Evolutionary conservation across 1,140 invertebrate genomes (phyloP), one percentile per base, ranked within the genome.

Genomic region (Drosophila lini): DNA sequence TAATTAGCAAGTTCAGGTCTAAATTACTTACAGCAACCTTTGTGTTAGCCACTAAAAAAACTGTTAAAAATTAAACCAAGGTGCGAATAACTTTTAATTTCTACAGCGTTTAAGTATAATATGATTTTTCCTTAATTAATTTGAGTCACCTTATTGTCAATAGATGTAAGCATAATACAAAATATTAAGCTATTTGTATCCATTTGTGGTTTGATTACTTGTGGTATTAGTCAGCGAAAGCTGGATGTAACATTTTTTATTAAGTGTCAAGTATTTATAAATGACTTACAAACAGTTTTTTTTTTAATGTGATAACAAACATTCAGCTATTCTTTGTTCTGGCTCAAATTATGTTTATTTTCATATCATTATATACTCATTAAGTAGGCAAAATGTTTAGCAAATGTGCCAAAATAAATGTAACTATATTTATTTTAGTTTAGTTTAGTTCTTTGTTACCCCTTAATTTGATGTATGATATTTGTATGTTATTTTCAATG

Each of bases 1-100:
- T 19, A 41, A 71, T 71, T 70, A 71, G 65, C 50, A 25, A 45
- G 41, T 58, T n/a, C 11, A 40, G 4, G 34, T 40, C 34, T 5
- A 15, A 19, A 25, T 10, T 28, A 28, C 36, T 61, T 28, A 32
- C 3, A 32, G n/a, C 48, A 4, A 4, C 16, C 10, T 34, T 52
- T 34, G 15, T 19, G 0, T 19, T 6, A 9, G 11, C 13, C 13
- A 25, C 42, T 34, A 16, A 10, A 38, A 36, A 38, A 32, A 5
- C 32, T 10, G 13, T 38, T 38, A 15, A 15, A 22, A 38, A 22
- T 22, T 9, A 0, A 53, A 15, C 1, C 16, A 52, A 52, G 3
- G 1, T 22, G 32, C 2, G 22, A 22, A 9, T 15, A 36, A 13
- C 11, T 9, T 52, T 15, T 16, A 13, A 52, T n/a, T 13, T 48